Evolutionary conservation across 2,113 vertebrate genomes (phyloP).

Genomic region (Gila orcuttii): DNA sequence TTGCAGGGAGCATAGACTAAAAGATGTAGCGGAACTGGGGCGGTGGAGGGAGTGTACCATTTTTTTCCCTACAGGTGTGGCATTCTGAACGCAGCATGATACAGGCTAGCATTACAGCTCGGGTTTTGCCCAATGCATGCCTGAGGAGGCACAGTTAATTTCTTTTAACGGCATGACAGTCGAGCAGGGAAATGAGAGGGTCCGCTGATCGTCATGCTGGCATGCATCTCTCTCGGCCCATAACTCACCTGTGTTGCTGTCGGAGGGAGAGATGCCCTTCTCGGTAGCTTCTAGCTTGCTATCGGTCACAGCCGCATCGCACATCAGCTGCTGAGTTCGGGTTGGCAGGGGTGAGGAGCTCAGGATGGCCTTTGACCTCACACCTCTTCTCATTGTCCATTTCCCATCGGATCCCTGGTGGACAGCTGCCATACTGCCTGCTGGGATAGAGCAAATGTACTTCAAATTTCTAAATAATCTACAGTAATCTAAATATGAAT

Average conservation of each 20-base stretch:
- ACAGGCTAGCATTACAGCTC: slow-evolving; percentile 65
- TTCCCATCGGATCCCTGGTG: slow-evolving; percentile 35
- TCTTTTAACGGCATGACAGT: slow-evolving; percentile 74
- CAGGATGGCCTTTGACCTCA: slow-evolving; percentile 51
- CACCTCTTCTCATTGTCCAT: slow-evolving; percentile 40
- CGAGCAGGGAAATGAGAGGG: slow-evolving; percentile 64
- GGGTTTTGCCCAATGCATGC: slow-evolving; percentile 34
- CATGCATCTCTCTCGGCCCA: slow-evolving; percentile 67
- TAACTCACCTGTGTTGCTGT: slow-evolving; percentile 67
- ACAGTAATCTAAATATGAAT: background rate
- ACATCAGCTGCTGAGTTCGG: slow-evolving; percentile 33
- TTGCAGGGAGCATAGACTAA: slow-evolving; percentile 25
- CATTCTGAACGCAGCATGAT: slow-evolving; percentile 68
- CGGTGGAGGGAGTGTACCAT: background rate
- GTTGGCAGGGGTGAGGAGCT: slow-evolving; percentile 35
- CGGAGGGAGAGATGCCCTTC: slow-evolving; percentile 62
- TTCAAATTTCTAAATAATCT: background rate
- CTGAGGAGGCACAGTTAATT: slow-evolving; percentile 67
- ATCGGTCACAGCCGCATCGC: slow-evolving; percentile 29
- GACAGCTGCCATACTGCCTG: slow-evolving; percentile 43
- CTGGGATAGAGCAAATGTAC: background rate
- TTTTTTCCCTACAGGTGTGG: slow-evolving; percentile 61
- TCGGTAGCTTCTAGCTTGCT: slow-evolving; percentile 59
- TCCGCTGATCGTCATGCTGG: slow-evolving; percentile 47
- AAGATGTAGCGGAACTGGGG: background rate